These are phyloP conservation scores for Ptyas mucosa DNA, from an alignment of 2,113 vertebrate genomes.

Conservation along the genomic window DNA sequence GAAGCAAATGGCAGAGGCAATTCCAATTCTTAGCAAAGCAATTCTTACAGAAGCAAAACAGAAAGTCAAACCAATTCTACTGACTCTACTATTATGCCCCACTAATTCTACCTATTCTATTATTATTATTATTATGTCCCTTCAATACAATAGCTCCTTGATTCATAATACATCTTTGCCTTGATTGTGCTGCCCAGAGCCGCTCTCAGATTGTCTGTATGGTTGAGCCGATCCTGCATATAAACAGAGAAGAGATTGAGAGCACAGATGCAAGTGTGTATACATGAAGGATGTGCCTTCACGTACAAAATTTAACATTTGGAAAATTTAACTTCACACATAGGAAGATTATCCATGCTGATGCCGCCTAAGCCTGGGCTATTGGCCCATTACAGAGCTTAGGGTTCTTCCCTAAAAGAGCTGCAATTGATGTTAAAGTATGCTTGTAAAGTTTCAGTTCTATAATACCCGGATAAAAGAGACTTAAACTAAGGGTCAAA, in stretches of 20 bases:
- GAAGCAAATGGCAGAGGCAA: too few species aligned
- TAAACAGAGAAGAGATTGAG: background rate
- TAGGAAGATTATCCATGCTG: background rate
- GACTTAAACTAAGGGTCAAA: conserved; percentile 42
- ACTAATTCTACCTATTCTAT: too few species aligned
- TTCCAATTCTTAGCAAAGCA: too few species aligned
- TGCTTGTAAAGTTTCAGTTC: conserved; percentile 23
- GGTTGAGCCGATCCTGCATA: background rate
- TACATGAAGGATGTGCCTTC: too few species aligned
- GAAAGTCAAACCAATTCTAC: too few species aligned
- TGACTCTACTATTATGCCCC: too few species aligned
- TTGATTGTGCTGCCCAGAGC: background rate
- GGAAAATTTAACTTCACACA: background rate
- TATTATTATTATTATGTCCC: too few species aligned
- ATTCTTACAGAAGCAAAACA: too few species aligned
- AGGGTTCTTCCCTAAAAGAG: background rate
- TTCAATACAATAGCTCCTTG: background rate
- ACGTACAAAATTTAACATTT: background rate
- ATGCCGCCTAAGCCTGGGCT: background rate
- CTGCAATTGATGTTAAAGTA: conserved; percentile 3
- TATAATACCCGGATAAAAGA: conserved; percentile 47
- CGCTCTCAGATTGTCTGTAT: background rate
- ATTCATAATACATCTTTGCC: background rate
- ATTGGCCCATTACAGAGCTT: background rate
- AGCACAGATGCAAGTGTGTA: too few species aligned